Evolutionary conservation across 2,797 vertebrate genomes (phyloP).

Genomic region (Argentina silus): DNA sequence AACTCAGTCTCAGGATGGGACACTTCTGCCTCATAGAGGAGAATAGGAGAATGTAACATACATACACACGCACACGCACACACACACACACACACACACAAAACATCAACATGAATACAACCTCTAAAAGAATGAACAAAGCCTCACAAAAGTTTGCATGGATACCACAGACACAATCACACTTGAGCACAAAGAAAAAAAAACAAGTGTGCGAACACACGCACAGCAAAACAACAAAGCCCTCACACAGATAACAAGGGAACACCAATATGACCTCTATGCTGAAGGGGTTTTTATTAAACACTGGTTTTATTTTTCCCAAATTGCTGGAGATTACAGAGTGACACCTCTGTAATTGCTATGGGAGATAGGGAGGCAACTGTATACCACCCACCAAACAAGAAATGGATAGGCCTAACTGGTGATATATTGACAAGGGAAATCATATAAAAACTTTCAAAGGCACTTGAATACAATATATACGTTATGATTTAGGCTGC

Average conservation of each 20-base stretch:
- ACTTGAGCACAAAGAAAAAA: neutral
- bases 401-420: constrained; percentile 9
- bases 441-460: constrained; percentile 41
- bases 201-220: neutral
- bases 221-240: neutral
- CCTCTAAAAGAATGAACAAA: neutral
- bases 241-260: neutral
- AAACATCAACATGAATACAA: neutral
- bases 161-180: neutral
- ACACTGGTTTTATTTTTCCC: neutral
- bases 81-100: constrained; percentile 18
- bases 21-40: neutral
- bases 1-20: constrained; percentile 45
- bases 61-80: constrained; percentile 42
- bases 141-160: no score
- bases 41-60: constrained; percentile 42
- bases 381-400: constrained; percentile 8
- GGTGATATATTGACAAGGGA: constrained; percentile 39
- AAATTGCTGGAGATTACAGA: neutral
- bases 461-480: constrained; percentile 16
- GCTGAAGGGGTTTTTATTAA: neutral
- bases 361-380: constrained; percentile 24
- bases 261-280: neutral
- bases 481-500: no score
- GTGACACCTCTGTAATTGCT: constrained; percentile 32